Percentiles rank a stretch among this genome's conserved stretches.
These are phyloP conservation scores for Diorhabda sublineata DNA, from an alignment of 1,140 invertebrate genomes.

Conservation along the genomic window DNA sequence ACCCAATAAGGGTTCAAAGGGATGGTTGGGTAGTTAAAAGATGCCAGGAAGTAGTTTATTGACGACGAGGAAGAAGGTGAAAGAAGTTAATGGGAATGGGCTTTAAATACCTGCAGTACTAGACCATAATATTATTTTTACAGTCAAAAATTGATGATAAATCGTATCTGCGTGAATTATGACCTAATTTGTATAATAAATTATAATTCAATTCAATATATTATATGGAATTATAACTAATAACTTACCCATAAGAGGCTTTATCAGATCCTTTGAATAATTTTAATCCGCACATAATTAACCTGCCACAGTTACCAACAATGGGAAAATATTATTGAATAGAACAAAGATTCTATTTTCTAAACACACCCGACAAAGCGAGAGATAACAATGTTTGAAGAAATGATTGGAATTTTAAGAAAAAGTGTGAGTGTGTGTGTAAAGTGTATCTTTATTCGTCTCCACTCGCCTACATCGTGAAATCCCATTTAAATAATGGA, in stretches of 20 bases:
- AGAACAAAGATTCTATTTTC: not conserved
- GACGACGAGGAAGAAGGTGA: too few species aligned
- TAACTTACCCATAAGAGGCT: conserved; percentile 7
- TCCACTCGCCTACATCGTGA: conserved; percentile 1
- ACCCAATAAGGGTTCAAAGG: too few species aligned
- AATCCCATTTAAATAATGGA: not conserved
- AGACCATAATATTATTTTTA: too few species aligned
- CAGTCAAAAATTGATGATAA: too few species aligned
- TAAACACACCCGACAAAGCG: not conserved
- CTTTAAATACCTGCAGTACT: too few species aligned
- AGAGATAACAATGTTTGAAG: conserved; percentile 1
- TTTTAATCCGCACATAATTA: conserved; percentile 11
- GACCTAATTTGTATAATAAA: too few species aligned
- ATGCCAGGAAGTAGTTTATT: too few species aligned
- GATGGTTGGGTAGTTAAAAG: too few species aligned
- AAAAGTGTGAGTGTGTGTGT: not conserved
- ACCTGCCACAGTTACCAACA: not conserved
- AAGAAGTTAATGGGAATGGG: too few species aligned
- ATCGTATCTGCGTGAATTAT: too few species aligned
- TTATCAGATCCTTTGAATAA: conserved; percentile 8
- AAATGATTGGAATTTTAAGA: not conserved
- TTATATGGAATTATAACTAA: not conserved
- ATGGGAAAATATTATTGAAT: not conserved
- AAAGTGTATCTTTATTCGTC: not conserved
- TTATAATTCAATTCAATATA: too few species aligned